phyloP scores from a whole-genome alignment of 2,113 vertebrate species.

The Falcunculus frontatus region DNA sequence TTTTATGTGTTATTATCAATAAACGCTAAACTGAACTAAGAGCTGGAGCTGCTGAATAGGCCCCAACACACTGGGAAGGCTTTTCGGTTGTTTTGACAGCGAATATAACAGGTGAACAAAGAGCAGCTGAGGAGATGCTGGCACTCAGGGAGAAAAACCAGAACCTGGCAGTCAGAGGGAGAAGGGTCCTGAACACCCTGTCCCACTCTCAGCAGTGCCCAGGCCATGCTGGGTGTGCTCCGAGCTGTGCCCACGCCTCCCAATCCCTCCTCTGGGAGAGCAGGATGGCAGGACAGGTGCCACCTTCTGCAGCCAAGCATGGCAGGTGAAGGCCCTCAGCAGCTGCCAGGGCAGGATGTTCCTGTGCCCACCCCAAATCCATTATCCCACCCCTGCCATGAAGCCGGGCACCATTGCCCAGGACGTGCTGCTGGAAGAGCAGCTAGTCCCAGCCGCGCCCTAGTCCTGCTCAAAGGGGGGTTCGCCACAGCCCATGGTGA shows the following conservation, averaged over 20 bases:
- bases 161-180: neutral
- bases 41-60: neutral
- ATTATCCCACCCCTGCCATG: accelerated
- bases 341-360: neutral
- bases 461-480: neutral
- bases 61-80: neutral
- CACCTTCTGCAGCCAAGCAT: neutral
- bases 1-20: neutral
- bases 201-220: neutral
- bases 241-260: neutral
- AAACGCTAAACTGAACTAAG: neutral
- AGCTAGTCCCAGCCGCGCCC: neutral
- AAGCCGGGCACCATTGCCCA: conserved; percentile 34
- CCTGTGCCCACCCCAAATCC: neutral
- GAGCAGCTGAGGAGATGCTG: neutral
- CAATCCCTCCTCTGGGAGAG: neutral
- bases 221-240: neutral
- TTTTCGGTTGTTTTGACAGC: neutral
- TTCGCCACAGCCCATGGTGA: conserved; percentile 59
- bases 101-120: neutral
- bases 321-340: neutral
- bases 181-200: neutral
- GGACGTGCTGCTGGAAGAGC: neutral
- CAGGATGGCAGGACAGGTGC: neutral
- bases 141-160: neutral